Conservation (phyloP, 1,140 invertebrate species). For the Periplaneta americana region DNA sequence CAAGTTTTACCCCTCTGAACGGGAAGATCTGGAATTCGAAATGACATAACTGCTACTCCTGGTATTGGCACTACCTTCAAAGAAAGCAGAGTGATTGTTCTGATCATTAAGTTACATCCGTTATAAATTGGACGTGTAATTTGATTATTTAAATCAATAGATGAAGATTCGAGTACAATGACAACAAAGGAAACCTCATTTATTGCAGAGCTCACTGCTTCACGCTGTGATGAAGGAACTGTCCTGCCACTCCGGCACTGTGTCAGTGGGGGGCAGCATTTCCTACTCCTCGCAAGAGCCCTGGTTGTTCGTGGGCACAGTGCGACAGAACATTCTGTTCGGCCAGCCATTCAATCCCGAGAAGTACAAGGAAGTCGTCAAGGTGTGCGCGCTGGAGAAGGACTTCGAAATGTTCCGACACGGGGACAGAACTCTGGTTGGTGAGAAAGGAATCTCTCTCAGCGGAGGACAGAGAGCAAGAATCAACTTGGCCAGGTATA, state of each 20-base stretch:
- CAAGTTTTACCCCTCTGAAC: no score
- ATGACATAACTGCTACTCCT: no score
- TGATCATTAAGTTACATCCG: no score
- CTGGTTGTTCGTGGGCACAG: slow-evolving; percentile 60
- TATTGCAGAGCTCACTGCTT: slow-evolving; percentile 49
- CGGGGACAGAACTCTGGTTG: slow-evolving; percentile 74
- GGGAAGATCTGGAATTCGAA: no score
- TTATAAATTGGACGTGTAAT: no score
- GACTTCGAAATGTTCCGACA: slow-evolving; percentile 71
- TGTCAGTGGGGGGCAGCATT: slow-evolving; percentile 50
- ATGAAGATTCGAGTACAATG: no score
- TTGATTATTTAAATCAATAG: no score
- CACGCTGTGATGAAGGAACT: slow-evolving; percentile 60
- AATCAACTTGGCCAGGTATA: slow-evolving; percentile 60
- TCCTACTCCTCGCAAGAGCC: slow-evolving; percentile 73
- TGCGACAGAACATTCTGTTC: slow-evolving; percentile 74
- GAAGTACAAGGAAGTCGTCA: slow-evolving; percentile 50
- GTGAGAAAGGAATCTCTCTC: slow-evolving; percentile 72
- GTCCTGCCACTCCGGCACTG: slow-evolving; percentile 44
- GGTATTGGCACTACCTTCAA: no score
- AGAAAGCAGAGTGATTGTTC: no score
- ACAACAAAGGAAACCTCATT: no score
- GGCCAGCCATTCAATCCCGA: slow-evolving; percentile 50
- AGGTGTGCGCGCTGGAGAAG: slow-evolving; percentile 63
- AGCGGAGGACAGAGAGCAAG: slow-evolving; percentile 83